phyloP scores from a whole-genome alignment of 2,888 invertebrate genomes.

The Bruchidius siliquastri region DNA sequence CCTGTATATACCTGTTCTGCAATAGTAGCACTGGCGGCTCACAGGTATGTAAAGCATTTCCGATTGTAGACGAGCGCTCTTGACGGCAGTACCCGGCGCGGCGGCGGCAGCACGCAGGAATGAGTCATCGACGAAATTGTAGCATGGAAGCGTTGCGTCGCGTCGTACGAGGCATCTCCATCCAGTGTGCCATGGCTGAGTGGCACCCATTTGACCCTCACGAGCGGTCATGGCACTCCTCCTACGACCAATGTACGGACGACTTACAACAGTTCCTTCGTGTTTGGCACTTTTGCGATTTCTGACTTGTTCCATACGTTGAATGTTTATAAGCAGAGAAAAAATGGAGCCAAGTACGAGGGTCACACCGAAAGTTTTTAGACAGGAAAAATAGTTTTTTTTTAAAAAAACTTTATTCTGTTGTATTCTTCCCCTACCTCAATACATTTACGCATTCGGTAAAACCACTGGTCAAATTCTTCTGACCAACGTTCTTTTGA shows the following conservation, averaged over 20 bases:
- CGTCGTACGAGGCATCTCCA: neutral
- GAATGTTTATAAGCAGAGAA: too few species aligned
- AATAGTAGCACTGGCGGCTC: neutral
- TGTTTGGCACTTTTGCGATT: neutral
- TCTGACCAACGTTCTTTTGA: too few species aligned
- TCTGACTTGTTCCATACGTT: neutral
- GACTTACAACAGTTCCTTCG: neutral
- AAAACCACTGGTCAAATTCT: too few species aligned
- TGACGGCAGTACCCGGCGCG: neutral
- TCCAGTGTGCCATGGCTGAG: neutral
- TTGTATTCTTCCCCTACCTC: too few species aligned
- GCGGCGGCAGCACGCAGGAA: neutral
- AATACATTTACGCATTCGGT: too few species aligned
- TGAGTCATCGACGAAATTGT: neutral
- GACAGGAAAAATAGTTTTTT: too few species aligned
- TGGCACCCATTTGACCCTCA: neutral
- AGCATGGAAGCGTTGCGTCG: slow-evolving; percentile 1
- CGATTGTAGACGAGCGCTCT: slow-evolving; percentile 10
- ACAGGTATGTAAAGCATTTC: slow-evolving; percentile 24
- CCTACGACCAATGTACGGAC: neutral
- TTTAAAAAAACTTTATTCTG: too few species aligned
- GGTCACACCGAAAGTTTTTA: too few species aligned
- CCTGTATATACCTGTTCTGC: neutral
- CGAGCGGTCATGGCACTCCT: neutral
- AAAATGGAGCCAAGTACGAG: neutral